phyloP scores from a whole-genome alignment of 2,113 vertebrate genomes.

The Hymenochirus boettgeri region DNA sequence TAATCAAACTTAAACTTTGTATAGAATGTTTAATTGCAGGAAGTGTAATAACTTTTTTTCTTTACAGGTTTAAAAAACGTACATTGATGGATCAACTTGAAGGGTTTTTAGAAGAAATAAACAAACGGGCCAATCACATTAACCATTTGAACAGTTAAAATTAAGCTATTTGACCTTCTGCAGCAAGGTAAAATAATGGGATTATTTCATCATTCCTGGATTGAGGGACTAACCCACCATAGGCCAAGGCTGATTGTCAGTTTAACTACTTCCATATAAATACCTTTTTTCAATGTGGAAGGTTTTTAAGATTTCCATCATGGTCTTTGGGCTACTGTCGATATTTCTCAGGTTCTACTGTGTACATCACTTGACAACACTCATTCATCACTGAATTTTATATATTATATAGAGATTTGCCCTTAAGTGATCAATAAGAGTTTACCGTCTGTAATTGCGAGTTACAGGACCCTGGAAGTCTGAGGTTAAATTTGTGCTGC shows the following conservation, averaged over 20 bases:
- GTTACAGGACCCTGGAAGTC: slow-evolving; percentile 6
- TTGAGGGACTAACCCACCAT: slow-evolving; percentile 1
- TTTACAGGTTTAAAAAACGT: slow-evolving; percentile 95
- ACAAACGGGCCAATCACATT: slow-evolving; percentile 79
- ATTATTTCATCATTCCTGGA: neutral
- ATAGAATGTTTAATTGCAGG: too few species aligned
- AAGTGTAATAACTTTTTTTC: too few species aligned
- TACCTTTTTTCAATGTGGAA: too few species aligned
- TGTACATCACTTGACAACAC: slow-evolving; percentile 59
- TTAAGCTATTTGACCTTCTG: slow-evolving; percentile 24
- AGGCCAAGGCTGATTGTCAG: neutral
- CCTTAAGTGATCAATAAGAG: slow-evolving; percentile 45
- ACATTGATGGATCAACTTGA: slow-evolving; percentile 96
- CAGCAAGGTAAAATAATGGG: slow-evolving; percentile 7
- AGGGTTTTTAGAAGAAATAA: slow-evolving; percentile 89
- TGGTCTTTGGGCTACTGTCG: slow-evolving; percentile 64
- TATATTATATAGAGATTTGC: slow-evolving; percentile 70
- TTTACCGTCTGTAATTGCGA: slow-evolving; percentile 59
- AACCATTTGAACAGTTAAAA: slow-evolving; percentile 82
- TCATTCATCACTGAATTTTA: slow-evolving; percentile 62
- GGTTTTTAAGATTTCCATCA: slow-evolving; percentile 57
- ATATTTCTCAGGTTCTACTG: slow-evolving; percentile 69
- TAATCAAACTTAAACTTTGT: too few species aligned
- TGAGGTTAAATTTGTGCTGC: neutral
- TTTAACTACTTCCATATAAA: slow-evolving; percentile 43